Percentiles rank a stretch among this genome's conserved stretches.
Evolutionary conservation across 2,888 invertebrate genomes (phyloP).

Genomic region (Pollenia angustigena): DNA sequence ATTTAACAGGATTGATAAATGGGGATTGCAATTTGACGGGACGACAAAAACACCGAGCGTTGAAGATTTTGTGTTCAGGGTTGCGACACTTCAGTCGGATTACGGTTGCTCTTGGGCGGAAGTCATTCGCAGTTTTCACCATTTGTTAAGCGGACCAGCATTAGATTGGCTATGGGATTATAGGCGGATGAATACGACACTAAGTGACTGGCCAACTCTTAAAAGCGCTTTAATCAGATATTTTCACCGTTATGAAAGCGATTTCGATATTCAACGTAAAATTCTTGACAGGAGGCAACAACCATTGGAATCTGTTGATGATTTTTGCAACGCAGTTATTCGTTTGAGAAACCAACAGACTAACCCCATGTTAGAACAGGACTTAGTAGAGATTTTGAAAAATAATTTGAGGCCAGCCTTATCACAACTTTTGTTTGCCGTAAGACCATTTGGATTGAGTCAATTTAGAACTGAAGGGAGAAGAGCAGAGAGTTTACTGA

Average conservation of each 20-base stretch:
- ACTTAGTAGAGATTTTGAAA: constrained; percentile 31
- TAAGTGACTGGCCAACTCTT: constrained; percentile 3
- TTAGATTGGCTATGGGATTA: constrained; percentile 24
- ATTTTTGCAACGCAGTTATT: not conserved
- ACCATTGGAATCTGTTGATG: not conserved
- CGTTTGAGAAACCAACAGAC: constrained; percentile 20
- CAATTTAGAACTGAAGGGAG: constrained; percentile 23
- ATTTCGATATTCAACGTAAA: not conserved
- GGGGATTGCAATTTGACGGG: constrained; percentile 18
- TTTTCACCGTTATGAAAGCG: not conserved
- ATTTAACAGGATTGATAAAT: not conserved
- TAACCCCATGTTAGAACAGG: not conserved
- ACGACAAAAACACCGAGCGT: not conserved
- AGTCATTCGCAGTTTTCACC: constrained; percentile 3
- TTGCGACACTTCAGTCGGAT: constrained; percentile 18
- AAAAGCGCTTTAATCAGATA: not conserved
- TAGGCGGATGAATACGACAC: not conserved
- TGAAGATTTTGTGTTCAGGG: constrained; percentile 25
- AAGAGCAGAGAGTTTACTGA: constrained; percentile 22
- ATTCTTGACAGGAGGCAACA: constrained; percentile 23
- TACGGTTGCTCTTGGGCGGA: not conserved
- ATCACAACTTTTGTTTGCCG: not conserved
- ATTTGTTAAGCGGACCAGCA: not conserved
- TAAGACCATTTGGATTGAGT: not conserved
- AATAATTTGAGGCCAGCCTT: not conserved